These are phyloP conservation scores for Phenacoccus solenopsis DNA, from an alignment of 1,140 invertebrate genomes.

Conservation along the genomic window DNA sequence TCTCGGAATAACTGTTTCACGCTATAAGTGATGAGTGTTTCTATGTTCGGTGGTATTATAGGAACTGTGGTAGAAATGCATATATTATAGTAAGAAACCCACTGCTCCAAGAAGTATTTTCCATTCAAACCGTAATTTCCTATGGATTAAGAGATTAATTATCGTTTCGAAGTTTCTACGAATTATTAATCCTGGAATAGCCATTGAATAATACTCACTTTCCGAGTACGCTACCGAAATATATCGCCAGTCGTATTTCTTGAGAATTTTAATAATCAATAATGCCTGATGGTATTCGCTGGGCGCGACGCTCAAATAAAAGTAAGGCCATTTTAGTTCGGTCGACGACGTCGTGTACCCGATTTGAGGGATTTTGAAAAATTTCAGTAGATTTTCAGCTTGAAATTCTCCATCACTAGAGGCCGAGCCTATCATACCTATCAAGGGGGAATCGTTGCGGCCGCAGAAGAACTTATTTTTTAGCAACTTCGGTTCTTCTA, in stretches of 20 bases:
- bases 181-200: too few species aligned
- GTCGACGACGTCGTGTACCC: background rate
- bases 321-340: background rate
- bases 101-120: background rate
- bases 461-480: background rate
- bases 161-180: too few species aligned
- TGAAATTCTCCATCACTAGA: background rate
- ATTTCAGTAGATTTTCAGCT: background rate
- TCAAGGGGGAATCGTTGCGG: background rate
- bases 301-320: background rate
- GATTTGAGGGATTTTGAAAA: background rate
- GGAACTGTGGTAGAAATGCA: background rate
- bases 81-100: background rate
- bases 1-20: slow-evolving; percentile 33
- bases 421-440: background rate
- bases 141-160: background rate
- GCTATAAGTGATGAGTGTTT: background rate
- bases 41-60: background rate
- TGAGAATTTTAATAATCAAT: background rate
- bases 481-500: background rate
- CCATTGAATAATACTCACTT: too few species aligned
- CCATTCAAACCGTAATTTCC: background rate
- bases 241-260: background rate
- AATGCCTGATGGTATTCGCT: background rate
- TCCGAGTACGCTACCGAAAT: background rate